Evolutionary conservation across 2,113 vertebrate genomes (phyloP).

Genomic region (Strix uralensis): DNA sequence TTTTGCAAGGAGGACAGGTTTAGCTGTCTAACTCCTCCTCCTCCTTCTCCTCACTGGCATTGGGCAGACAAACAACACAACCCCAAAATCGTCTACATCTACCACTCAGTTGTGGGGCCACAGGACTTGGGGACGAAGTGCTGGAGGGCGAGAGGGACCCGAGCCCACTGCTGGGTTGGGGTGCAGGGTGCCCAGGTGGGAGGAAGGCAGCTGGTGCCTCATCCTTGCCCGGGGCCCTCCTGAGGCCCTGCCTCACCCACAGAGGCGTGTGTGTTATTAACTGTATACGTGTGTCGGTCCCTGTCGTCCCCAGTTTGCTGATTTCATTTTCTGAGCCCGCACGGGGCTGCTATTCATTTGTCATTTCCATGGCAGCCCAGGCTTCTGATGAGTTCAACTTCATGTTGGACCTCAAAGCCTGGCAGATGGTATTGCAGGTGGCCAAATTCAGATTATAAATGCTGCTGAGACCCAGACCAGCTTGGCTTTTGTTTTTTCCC

Average conservation of each 20-base stretch:
- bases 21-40: not conserved
- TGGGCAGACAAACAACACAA: fast-evolving
- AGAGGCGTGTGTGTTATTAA: not conserved
- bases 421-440: not conserved
- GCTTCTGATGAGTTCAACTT: not conserved
- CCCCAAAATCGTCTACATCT: too few species aligned
- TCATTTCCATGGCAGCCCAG: not conserved
- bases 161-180: not conserved
- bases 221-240: not conserved
- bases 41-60: fast-evolving
- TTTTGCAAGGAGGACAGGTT: not conserved
- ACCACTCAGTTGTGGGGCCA: fast-evolving
- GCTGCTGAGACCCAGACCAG: not conserved
- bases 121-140: fast-evolving
- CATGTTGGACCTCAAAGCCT: not conserved
- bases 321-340: not conserved
- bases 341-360: not conserved
- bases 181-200: not conserved
- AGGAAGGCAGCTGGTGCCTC: not conserved
- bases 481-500: not conserved
- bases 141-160: not conserved
- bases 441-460: not conserved
- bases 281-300: not conserved
- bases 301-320: not conserved
- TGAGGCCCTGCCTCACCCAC: not conserved